Evolutionary conservation across 2,113 vertebrate genomes (phyloP).

Genomic region (Pachyramphus minor): DNA sequence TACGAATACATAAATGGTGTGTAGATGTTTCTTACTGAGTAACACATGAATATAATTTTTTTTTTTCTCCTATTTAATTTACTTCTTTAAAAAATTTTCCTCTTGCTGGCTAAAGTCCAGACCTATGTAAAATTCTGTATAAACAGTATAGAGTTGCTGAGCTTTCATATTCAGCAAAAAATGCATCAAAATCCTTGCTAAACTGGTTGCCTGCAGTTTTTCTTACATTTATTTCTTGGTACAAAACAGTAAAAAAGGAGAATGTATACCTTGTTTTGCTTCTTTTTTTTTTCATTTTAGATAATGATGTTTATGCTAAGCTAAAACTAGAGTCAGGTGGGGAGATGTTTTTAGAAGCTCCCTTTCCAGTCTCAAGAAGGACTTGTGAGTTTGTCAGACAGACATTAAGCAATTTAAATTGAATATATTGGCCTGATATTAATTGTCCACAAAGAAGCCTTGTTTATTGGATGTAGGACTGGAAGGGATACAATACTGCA

Average conservation of each 20-base stretch:
- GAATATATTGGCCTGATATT: background rate
- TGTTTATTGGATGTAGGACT: background rate
- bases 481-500: background rate
- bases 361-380: background rate
- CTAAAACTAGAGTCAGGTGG: accelerated
- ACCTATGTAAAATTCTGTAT: background rate
- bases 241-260: background rate
- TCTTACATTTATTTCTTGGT: background rate
- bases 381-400: background rate
- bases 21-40: background rate
- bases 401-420: background rate
- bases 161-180: background rate
- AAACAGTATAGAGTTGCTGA: background rate
- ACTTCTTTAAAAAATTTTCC: background rate
- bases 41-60: background rate
- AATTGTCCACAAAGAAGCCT: background rate
- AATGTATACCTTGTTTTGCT: background rate
- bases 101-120: background rate
- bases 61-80: background rate
- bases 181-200: background rate
- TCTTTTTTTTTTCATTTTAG: background rate
- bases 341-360: background rate
- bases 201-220: background rate
- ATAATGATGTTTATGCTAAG: background rate
- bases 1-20: background rate